Evolutionary conservation across 35 echinoderm and acorn worm species (phyloP).

Genomic region (Eucidaris tribuloides): DNA sequence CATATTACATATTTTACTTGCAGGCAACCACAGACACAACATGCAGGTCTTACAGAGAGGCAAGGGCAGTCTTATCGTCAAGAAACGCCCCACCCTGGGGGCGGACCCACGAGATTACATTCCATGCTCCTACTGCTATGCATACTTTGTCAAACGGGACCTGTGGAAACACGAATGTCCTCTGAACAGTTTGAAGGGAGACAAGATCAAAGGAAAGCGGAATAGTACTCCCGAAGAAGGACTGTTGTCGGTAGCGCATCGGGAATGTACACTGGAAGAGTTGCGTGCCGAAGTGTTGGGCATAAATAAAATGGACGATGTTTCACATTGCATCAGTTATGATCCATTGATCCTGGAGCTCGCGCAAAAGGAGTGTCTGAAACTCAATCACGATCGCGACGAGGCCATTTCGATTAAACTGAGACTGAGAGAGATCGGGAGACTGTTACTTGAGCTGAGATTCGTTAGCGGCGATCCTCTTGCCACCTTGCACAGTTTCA

Average conservation of each 20-base stretch:
- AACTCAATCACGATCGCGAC: conserved; percentile 11
- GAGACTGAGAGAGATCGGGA: conserved; percentile 22
- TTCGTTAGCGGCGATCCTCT: conserved; percentile 8
- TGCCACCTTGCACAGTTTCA: conserved; percentile 11
- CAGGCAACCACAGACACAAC: conserved; percentile 59
- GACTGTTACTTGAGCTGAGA: conserved; percentile 1
- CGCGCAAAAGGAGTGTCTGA: conserved; percentile 11
- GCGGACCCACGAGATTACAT: conserved; percentile 47
- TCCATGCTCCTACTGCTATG: conserved; percentile 58
- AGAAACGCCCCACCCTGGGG: conserved; percentile 24
- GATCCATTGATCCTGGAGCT: conserved; percentile 9
- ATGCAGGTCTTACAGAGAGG: conserved; percentile 36
- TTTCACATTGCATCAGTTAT: conserved; percentile 5
- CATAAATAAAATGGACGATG: conserved; percentile 1
- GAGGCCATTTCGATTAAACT: not conserved
- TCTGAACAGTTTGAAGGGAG: not conserved
- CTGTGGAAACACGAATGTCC: conserved; percentile 61
- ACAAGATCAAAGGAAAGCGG: conserved; percentile 15
- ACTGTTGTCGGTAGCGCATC: not conserved
- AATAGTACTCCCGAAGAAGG: not conserved
- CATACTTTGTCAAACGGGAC: conserved; percentile 42
- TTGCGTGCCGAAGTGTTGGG: not conserved
- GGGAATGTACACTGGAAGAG: not conserved
- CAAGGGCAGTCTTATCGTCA: conserved; percentile 52
- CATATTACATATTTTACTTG: no score